phyloP scores from a whole-genome alignment of 2,888 invertebrate genomes.

The Drosophila phalerata region DNA sequence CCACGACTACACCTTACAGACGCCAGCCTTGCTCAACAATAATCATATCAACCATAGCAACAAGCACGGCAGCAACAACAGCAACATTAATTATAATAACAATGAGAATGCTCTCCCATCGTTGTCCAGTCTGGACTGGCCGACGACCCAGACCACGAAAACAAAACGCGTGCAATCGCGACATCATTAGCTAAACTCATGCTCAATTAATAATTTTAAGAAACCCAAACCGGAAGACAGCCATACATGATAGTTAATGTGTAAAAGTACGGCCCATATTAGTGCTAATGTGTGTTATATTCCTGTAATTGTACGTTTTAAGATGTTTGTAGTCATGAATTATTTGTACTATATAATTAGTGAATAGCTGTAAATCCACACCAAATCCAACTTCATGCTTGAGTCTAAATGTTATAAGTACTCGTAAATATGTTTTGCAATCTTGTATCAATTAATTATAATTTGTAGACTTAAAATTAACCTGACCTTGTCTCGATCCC shows the following conservation, averaged over 20 bases:
- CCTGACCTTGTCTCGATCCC: conserved; percentile 34
- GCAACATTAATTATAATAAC: conserved; percentile 32
- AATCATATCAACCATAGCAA: conserved; percentile 30
- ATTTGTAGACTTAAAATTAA: conserved; percentile 7
- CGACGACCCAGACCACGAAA: conserved; percentile 59
- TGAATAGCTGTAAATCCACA: conserved; percentile 26
- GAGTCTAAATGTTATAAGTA: conserved; percentile 51
- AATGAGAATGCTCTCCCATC: conserved; percentile 58
- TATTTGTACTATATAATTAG: conserved; percentile 36
- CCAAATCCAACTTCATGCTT: conserved; percentile 34
- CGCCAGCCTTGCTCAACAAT: conserved; percentile 57
- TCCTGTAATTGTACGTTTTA: conserved; percentile 49
- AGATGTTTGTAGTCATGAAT: conserved; percentile 40
- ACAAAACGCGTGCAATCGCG: conserved; percentile 66
- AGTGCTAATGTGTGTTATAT: conserved; percentile 44
- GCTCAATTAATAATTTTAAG: conserved; percentile 42
- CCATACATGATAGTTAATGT: conserved; percentile 26
- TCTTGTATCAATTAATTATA: conserved; percentile 42
- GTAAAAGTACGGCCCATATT: conserved; percentile 21
- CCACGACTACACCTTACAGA: conserved; percentile 68
- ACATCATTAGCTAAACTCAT: conserved; percentile 57
- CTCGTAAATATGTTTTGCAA: conserved; percentile 32
- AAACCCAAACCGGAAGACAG: conserved; percentile 18
- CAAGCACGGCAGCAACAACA: conserved; percentile 25
- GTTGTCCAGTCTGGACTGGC: conserved; percentile 65